A percentile compares a stretch with the other conserved stretches of the same genome.
These are phyloP conservation scores for Amblyjoppa fuscipennis DNA, from an alignment of 2,888 invertebrate genomes.

Conservation along the genomic window DNA sequence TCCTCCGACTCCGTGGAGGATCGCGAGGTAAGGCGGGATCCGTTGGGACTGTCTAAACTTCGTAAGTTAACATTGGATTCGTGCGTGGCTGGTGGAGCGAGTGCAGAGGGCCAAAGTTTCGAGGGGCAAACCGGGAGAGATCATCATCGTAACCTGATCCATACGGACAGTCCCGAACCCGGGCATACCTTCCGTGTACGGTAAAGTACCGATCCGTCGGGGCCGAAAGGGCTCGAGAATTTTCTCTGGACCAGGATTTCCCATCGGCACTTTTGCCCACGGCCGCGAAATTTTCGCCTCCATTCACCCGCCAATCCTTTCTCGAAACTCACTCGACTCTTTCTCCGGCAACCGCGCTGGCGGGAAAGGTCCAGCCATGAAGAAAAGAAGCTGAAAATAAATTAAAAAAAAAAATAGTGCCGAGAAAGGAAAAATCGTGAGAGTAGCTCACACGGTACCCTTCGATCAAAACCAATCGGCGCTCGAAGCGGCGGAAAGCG, in stretches of 20 bases:
- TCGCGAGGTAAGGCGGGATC: constrained; percentile 32
- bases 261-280: constrained; percentile 22
- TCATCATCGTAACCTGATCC: constrained; percentile 52
- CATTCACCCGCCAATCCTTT: constrained; percentile 18
- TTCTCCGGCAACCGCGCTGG: not conserved
- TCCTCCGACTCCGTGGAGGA: constrained; percentile 21
- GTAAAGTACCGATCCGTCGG: constrained; percentile 74
- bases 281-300: constrained; percentile 19
- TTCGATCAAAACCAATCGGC: constrained; percentile 32
- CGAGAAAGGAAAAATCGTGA: constrained; percentile 32
- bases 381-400: constrained; percentile 6
- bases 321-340: constrained; percentile 24
- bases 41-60: constrained; percentile 64
- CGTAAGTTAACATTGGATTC: constrained; percentile 67
- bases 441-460: constrained; percentile 20
- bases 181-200: constrained; percentile 69
- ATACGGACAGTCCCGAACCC: constrained; percentile 12
- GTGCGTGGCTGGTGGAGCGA: not conserved
- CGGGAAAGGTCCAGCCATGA: not conserved
- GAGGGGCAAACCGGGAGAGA: constrained; percentile 56
- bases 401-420: not conserved
- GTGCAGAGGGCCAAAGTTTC: constrained; percentile 35
- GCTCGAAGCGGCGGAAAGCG: constrained; percentile 12
- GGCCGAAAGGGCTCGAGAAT: constrained; percentile 27
- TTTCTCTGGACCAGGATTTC: constrained; percentile 41